Evolutionary conservation across 2,113 vertebrate genomes (phyloP).

Genomic region (Pica pica): DNA sequence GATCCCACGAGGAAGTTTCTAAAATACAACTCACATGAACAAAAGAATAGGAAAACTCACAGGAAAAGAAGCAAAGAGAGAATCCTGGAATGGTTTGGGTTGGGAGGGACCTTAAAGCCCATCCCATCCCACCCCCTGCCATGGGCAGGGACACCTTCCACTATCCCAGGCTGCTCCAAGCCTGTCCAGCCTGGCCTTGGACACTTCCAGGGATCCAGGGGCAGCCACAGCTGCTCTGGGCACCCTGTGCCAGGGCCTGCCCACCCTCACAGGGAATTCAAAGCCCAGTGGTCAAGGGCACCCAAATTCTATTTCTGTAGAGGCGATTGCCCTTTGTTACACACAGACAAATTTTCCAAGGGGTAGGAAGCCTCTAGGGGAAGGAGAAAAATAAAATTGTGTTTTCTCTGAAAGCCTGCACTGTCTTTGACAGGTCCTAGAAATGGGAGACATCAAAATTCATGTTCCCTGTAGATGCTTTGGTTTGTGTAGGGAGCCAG

Average conservation of each 20-base stretch:
- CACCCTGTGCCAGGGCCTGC: not conserved
- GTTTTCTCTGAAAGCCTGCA: not conserved
- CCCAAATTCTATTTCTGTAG: not conserved
- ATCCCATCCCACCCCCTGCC: too few relatives aligned
- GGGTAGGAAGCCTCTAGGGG: not conserved
- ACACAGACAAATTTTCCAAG: not conserved
- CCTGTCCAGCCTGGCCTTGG: fast-evolving
- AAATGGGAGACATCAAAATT: not conserved
- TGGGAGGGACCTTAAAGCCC: not conserved
- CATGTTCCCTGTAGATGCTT: not conserved
- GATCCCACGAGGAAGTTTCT: not conserved
- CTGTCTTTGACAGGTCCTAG: not conserved
- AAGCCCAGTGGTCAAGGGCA: not conserved
- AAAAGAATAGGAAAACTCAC: not conserved
- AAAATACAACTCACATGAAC: not conserved
- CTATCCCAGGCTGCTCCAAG: fast-evolving
- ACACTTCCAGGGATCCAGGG: not conserved
- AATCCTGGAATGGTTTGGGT: not conserved
- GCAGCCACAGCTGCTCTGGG: not conserved
- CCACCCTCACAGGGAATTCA: not conserved
- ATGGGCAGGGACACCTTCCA: not conserved
- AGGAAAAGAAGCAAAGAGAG: not conserved
- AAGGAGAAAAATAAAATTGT: not conserved
- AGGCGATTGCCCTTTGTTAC: not conserved
- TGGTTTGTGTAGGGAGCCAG: not conserved